Evolutionary conservation across 2,888 invertebrate genomes (phyloP), one percentile per base, ranked within the genome.

Genomic region (Eupithecia pulchellata): DNA sequence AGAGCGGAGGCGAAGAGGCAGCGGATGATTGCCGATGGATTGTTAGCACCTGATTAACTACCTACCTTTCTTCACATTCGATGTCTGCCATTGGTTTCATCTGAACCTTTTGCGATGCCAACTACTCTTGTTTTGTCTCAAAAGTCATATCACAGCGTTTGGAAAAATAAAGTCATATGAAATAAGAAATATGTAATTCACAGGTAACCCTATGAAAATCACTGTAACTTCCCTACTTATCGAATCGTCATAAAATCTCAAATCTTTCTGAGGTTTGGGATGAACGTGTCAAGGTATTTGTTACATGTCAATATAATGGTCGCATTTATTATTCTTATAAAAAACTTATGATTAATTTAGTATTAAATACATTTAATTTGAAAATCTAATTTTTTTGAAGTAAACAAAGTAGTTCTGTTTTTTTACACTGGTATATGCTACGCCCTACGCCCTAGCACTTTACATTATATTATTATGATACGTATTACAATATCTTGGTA

Each of bases 11-110:
- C 89, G 6, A 91, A 78, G 74, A 84, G 91, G 64, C 86, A 82
- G 77, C 91, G 79, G 75, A 84, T 93, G 89, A 92, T 93, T 52
- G 88, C 86, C 4, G 91, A 89, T 34, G 93, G 92, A 1, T 73
- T 92, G 25, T 64, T 93, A 58, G 84, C 82, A 1, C 74, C 77
- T 8, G 75, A 73, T 58, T 69, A 42, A 67, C 55, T 52, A n/a
- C n/a, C 13, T 9, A 57, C 14, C 8, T 29, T 58, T n/a, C 20
- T 52, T 29, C 36, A 34, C 29, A 6, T 39, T 1, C 14, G 17
- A 57, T 13, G 4, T 11, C 25, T 52, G 9, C 25, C 2, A 9
- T 52, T 52, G 11, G 25, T 25, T 25, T 52, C 11, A 25, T 1
- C 20, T 11, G 25, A 52, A 17, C 25, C 47, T n/a, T 47, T 20